A percentile compares a stretch with the other conserved stretches of the same genome.
Conservation (phyloP, 1,140 invertebrate species). For the Euschistus heros region DNA sequence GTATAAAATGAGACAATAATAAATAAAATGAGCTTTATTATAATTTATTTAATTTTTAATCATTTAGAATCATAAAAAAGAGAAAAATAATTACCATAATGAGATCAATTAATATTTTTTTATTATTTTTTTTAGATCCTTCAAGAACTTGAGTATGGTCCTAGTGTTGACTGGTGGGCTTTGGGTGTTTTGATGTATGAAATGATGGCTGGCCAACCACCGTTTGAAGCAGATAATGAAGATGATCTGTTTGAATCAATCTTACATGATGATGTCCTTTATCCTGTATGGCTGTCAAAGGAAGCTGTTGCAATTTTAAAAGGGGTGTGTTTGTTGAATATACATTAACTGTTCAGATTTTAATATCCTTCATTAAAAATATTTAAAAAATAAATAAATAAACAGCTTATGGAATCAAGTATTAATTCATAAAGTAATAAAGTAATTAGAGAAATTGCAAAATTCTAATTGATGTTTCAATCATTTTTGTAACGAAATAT, state of each 20-base stretch:
- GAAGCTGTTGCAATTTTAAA: slow-evolving; percentile 96
- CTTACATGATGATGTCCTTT: slow-evolving; percentile 94
- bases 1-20: too few species aligned
- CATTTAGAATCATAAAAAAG: too few species aligned
- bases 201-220: slow-evolving; percentile 98
- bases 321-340: slow-evolving; percentile 41
- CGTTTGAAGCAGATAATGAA: slow-evolving; percentile 99
- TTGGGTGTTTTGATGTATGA: slow-evolving; percentile 98
- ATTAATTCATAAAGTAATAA: too few species aligned
- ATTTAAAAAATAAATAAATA: background rate
- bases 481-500: too few species aligned
- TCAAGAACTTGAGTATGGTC: slow-evolving; percentile 93
- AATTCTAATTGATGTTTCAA: too few species aligned
- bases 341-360: background rate
- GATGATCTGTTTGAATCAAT: slow-evolving; percentile 99
- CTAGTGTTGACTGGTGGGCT: slow-evolving; percentile 98
- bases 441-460: too few species aligned
- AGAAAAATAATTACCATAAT: too few species aligned
- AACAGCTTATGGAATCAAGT: background rate
- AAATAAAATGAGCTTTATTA: too few species aligned
- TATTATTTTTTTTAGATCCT: slow-evolving; percentile 48
- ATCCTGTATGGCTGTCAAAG: slow-evolving; percentile 93
- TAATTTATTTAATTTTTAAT: too few species aligned
- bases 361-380: background rate
- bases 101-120: background rate